phyloP scores from a whole-genome alignment of 2,888 invertebrate species.

The Pammene aurita region DNA sequence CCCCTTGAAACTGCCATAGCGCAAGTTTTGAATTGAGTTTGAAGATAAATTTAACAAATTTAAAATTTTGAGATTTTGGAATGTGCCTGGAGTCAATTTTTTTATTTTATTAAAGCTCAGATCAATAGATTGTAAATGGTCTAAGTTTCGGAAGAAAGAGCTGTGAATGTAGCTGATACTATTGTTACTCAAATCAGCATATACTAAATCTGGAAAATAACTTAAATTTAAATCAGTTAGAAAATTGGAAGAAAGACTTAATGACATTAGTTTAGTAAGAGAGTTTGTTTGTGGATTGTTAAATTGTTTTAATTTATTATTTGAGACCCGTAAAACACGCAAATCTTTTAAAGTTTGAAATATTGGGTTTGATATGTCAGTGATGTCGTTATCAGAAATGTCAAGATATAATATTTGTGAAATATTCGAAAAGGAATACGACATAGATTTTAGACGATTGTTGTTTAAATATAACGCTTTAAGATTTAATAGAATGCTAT shows the following conservation, averaged over 20 bases:
- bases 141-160: slow-evolving; percentile 58
- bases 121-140: slow-evolving; percentile 63
- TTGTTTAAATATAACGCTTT: slow-evolving; percentile 65
- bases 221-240: slow-evolving; percentile 61
- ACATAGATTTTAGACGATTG: slow-evolving; percentile 55
- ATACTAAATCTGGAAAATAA: slow-evolving; percentile 59
- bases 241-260: slow-evolving; percentile 62
- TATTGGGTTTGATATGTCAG: slow-evolving; percentile 49
- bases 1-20: slow-evolving; percentile 70
- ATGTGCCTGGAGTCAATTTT: slow-evolving; percentile 66
- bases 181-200: slow-evolving; percentile 65
- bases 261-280: slow-evolving; percentile 56
- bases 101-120: slow-evolving; percentile 64
- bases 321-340: slow-evolving; percentile 57
- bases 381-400: slow-evolving; percentile 61
- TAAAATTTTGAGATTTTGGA: slow-evolving; percentile 63
- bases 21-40: slow-evolving; percentile 59
- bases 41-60: slow-evolving; percentile 67
- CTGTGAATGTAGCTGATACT: slow-evolving; percentile 55
- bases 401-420: slow-evolving; percentile 59
- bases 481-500: slow-evolving; percentile 54
- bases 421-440: slow-evolving; percentile 50
- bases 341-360: slow-evolving; percentile 55
- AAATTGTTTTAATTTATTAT: slow-evolving; percentile 63
- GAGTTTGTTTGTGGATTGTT: slow-evolving; percentile 61